Evolutionary conservation across 2,113 vertebrate species (phyloP).

Genomic region (Bubo blakistoni): DNA sequence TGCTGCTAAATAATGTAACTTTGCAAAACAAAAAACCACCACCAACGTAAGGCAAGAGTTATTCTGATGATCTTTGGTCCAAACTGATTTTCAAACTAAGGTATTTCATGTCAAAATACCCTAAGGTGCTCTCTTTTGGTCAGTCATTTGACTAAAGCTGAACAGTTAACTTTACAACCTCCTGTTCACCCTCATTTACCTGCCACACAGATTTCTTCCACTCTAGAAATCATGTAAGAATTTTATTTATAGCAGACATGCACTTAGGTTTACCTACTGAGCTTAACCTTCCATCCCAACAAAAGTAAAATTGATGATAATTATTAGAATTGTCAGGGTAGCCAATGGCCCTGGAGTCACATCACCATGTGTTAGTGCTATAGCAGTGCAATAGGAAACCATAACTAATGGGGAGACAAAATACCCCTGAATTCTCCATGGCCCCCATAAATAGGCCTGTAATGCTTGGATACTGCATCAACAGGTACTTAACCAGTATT

Average conservation of each 20-base stretch:
- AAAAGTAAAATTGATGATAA: background rate
- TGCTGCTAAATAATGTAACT: background rate
- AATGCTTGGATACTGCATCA: background rate
- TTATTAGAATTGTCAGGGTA: background rate
- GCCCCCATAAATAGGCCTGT: accelerated
- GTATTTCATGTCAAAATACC: background rate
- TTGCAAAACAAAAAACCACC: background rate
- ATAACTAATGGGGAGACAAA: background rate
- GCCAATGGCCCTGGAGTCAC: background rate
- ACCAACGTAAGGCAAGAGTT: background rate
- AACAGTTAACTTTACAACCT: background rate
- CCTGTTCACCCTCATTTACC: too few relatives aligned
- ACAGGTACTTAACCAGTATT: background rate
- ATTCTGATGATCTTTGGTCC: background rate
- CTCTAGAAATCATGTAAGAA: background rate
- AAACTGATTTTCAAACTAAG: background rate
- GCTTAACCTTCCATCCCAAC: background rate
- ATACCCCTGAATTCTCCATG: background rate
- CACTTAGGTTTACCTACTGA: background rate
- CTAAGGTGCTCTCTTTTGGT: background rate
- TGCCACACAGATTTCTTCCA: background rate
- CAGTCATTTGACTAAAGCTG: background rate
- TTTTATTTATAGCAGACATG: background rate
- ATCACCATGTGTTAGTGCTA: accelerated
- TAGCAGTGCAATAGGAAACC: background rate